A percentile compares a stretch with the other conserved stretches of the same genome.
These are phyloP conservation scores for Etia nguti DNA, from an alignment of 2,113 vertebrate species.

Conservation along the genomic window DNA sequence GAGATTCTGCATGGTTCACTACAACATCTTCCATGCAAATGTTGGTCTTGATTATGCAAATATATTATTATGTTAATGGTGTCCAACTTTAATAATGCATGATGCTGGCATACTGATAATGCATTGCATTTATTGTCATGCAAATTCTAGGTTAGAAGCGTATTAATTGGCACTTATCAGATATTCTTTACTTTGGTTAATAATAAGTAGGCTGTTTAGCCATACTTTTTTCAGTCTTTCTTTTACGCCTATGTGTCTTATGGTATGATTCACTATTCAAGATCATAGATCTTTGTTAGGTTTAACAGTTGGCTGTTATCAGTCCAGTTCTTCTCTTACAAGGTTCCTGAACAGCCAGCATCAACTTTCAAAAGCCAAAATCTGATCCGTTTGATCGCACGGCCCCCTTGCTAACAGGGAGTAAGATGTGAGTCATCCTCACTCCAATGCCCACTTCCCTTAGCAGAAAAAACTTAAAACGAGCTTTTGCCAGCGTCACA, in stretches of 20 bases:
- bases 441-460: conserved; percentile 4
- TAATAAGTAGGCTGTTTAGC: background rate
- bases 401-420: conserved; percentile 18
- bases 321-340: background rate
- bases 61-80: conserved; percentile 68
- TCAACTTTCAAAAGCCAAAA: conserved; percentile 14
- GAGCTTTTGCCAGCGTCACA: conserved; percentile 31
- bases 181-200: background rate
- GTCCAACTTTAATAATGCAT: conserved; percentile 71
- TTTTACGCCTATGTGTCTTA: background rate
- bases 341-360: background rate
- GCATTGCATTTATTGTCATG: conserved; percentile 61
- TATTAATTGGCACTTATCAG: conserved; percentile 50
- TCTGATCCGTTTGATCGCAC: conserved; percentile 12
- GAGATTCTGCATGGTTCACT: conserved; percentile 18
- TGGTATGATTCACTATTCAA: background rate
- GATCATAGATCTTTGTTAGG: conserved; percentile 14
- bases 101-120: conserved; percentile 70
- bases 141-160: conserved; percentile 32
- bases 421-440: conserved; percentile 36
- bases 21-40: conserved; percentile 60
- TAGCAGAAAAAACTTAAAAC: conserved; percentile 27
- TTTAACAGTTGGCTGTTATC: conserved; percentile 27
- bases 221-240: background rate
- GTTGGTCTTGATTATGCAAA: conserved; percentile 66